These are phyloP conservation scores for Recurvirostra avosetta DNA, from an alignment of 2,113 vertebrate genomes.

Conservation along the genomic window DNA sequence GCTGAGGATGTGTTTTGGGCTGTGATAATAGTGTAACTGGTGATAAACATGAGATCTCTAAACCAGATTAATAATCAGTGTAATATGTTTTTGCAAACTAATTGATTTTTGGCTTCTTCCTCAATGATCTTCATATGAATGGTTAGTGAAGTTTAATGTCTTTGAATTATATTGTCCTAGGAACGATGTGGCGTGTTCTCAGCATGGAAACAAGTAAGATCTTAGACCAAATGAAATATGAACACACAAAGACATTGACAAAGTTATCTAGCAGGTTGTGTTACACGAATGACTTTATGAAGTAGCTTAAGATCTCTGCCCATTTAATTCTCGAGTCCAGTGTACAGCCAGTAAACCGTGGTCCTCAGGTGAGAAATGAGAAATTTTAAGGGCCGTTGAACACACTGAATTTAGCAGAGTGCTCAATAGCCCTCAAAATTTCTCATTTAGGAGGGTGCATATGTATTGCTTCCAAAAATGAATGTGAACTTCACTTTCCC, in stretches of 20 bases:
- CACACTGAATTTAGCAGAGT: constrained; percentile 54
- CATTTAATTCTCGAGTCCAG: constrained; percentile 31
- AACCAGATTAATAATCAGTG: neutral
- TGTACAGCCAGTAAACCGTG: constrained; percentile 48
- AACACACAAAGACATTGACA: neutral
- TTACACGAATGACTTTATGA: neutral
- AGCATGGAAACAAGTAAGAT: neutral
- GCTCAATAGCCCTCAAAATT: constrained; percentile 74
- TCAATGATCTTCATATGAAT: neutral
- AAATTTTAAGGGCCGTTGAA: constrained; percentile 72
- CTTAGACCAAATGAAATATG: neutral
- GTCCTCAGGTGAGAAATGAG: constrained; percentile 69
- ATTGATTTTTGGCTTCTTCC: neutral
- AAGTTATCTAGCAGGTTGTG: neutral
- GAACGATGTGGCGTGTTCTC: neutral
- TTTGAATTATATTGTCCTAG: neutral
- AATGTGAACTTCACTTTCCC: neutral
- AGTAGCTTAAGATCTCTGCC: constrained; percentile 1
- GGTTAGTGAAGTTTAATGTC: constrained; percentile 8
- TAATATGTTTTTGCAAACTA: neutral
- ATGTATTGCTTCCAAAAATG: constrained; percentile 50
- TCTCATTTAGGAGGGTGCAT: constrained; percentile 68
- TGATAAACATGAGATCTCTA: neutral
- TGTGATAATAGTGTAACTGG: neutral
- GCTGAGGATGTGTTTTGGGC: neutral